Base-by-base conservation (phyloP, 2,797 vertebrate species). In the Anguilla marmorata region DNA sequence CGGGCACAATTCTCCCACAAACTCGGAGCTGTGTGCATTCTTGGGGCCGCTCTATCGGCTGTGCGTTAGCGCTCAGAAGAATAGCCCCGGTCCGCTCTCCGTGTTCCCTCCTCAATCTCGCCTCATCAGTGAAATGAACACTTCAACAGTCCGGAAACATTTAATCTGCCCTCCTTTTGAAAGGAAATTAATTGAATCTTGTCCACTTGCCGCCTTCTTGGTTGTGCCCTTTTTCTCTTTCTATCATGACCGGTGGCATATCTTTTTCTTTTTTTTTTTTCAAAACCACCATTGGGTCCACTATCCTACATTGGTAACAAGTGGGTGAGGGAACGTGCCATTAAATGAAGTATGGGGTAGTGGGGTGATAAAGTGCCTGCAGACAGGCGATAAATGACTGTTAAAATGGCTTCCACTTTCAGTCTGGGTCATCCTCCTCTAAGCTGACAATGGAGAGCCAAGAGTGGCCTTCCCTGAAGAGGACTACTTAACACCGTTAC, bases 141-240 rank as follows among this genome's bases (percentile, higher is more conserved):
- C 98, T 99, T 99, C 98, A 98, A 96, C 95, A 89, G 96, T 97
- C 98, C 98, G 98, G 98, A 99, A 99, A 99, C 97, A 98, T 99
- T 99, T 99, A 99, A 99, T 99, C 97, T 97, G 63, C 21, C 41
- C 94, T 96, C 97, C 95, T 98, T 99, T 98, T 97, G 96, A 97
- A 69, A 96, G 96, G 96, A 96, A 98, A 97, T 97, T 99, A 99
- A 99, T 99, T 99, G 97, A 99, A 99, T 98, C 97, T 98, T 98
- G 97, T 98, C 97, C 95, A 96, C 97, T 97, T 95, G 93, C 97
- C 96, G 96, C 96, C 96, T 97, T 98, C 97, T 97, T 97, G 94
- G 93, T 82, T 93, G 90, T 89, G 90, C 93, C 94, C 91, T 92
- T 93, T 96, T 96, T 16, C 95, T 95, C 96, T 96, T 95, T 95